A percentile compares a stretch with the other conserved stretches of the same genome.
Evolutionary conservation across 2,888 invertebrate species (phyloP).

Genomic region (Eupelmus urozonus): DNA sequence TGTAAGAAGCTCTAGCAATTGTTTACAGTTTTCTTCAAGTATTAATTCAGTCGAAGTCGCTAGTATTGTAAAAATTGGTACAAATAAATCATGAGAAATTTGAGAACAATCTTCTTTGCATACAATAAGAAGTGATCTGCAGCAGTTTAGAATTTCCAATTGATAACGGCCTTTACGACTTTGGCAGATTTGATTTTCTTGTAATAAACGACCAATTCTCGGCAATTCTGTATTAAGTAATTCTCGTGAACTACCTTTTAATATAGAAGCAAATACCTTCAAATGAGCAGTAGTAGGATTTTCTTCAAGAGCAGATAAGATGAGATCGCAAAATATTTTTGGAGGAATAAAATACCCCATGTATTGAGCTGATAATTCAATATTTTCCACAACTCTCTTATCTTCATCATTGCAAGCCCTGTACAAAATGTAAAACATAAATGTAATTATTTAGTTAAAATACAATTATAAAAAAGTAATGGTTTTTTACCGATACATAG

Average conservation of each 20-base stretch:
- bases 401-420: conserved; percentile 85
- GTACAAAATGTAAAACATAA: too few species aligned
- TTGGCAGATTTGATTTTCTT: conserved; percentile 81
- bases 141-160: conserved; percentile 80
- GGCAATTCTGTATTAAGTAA: conserved; percentile 78
- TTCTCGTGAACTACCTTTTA: conserved; percentile 80
- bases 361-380: conserved; percentile 84
- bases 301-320: conserved; percentile 83
- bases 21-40: conserved; percentile 67
- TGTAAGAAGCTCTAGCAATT: conserved; percentile 78
- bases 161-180: conserved; percentile 82
- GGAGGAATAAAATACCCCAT: conserved; percentile 88
- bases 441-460: not conserved
- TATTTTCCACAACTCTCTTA: conserved; percentile 80
- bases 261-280: conserved; percentile 81
- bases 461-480: not conserved
- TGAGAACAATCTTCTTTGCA: conserved; percentile 75
- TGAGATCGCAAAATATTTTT: conserved; percentile 83
- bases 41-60: conserved; percentile 64
- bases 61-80: conserved; percentile 69
- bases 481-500: conserved; percentile 79
- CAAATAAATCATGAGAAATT: conserved; percentile 70
- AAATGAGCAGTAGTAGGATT: conserved; percentile 79
- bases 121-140: conserved; percentile 79
- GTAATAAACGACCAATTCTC: conserved; percentile 81